Evolutionary conservation across 2,888 invertebrate species (phyloP).

Genomic region (Gastracanthus pulcherrimus): DNA sequence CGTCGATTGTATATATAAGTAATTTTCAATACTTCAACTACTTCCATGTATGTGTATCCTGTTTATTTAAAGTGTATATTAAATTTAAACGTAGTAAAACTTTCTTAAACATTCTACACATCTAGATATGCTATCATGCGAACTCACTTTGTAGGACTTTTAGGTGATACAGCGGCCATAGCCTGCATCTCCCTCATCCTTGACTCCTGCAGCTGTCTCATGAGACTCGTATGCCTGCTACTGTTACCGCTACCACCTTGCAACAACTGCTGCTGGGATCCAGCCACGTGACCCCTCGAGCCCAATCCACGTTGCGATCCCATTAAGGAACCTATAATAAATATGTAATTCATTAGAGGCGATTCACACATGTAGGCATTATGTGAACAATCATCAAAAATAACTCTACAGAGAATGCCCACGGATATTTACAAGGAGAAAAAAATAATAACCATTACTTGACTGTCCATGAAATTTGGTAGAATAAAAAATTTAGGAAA

Average conservation of each 20-base stretch:
- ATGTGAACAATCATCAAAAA: too few species aligned
- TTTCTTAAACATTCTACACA: too few species aligned
- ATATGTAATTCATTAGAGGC: not conserved
- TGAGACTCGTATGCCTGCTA: slow-evolving; percentile 33
- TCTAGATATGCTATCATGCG: not conserved
- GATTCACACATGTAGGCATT: not conserved
- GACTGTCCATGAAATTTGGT: too few species aligned
- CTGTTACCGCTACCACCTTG: not conserved
- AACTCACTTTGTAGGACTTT: slow-evolving; percentile 17
- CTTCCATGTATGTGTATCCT: too few species aligned
- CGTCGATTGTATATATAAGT: not conserved
- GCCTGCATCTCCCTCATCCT: slow-evolving; percentile 36
- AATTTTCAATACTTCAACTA: too few species aligned
- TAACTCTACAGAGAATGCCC: too few species aligned
- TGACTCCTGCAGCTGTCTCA: slow-evolving; percentile 45
- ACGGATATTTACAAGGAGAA: too few species aligned
- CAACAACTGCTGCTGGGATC: slow-evolving; percentile 45
- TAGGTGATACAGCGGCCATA: not conserved
- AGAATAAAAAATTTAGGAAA: too few species aligned
- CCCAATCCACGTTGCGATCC: slow-evolving; percentile 30
- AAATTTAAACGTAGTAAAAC: too few species aligned
- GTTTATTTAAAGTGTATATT: too few species aligned
- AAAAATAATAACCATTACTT: too few species aligned
- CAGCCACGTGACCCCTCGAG: slow-evolving; percentile 4
- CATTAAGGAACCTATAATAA: slow-evolving; percentile 31